Evolutionary conservation across 2,797 vertebrate species (phyloP).

Genomic region (Anisognathus igniventris): DNA sequence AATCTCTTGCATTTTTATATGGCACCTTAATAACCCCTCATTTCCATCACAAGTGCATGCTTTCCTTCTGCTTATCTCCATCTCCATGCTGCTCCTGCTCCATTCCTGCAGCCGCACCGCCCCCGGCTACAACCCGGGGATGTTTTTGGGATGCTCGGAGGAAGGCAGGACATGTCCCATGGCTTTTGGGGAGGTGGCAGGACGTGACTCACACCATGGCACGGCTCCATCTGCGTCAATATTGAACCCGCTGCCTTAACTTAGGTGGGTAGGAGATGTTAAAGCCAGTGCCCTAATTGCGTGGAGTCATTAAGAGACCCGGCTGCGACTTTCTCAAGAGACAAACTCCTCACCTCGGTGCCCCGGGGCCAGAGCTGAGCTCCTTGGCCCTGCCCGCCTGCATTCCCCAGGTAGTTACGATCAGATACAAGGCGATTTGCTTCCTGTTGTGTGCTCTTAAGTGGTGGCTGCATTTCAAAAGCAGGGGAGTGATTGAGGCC

Average conservation of each 20-base stretch:
- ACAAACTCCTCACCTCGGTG: not conserved
- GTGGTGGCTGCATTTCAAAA: conserved; percentile 59
- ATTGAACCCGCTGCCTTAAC: conserved; percentile 3
- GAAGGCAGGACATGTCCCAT: not conserved
- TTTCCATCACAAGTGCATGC: conserved; percentile 71
- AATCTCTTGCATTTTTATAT: conserved; percentile 69
- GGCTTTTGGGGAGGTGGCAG: not conserved
- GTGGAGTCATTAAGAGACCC: not conserved
- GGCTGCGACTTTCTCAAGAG: conserved; percentile 33
- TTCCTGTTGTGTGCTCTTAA: conserved; percentile 52
- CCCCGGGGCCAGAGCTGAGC: conserved; percentile 17
- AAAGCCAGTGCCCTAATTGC: not conserved
- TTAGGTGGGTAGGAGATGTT: not conserved
- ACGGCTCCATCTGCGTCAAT: conserved; percentile 33
- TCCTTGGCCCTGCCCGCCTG: not conserved
- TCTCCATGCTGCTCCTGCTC: conserved; percentile 26
- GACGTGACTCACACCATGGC: not conserved
- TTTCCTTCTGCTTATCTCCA: conserved; percentile 59
- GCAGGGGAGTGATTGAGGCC: not conserved
- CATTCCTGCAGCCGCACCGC: conserved; percentile 22
- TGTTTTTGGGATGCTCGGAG: not conserved
- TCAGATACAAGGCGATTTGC: conserved; percentile 46
- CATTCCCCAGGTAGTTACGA: conserved; percentile 45
- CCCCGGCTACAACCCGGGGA: not conserved
- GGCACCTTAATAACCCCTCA: conserved; percentile 74